Percentiles rank a stretch among this genome's conserved stretches.
These are phyloP conservation scores for Rhagoletis zephyria DNA, from an alignment of 1,140 invertebrate genomes.

Conservation along the genomic window DNA sequence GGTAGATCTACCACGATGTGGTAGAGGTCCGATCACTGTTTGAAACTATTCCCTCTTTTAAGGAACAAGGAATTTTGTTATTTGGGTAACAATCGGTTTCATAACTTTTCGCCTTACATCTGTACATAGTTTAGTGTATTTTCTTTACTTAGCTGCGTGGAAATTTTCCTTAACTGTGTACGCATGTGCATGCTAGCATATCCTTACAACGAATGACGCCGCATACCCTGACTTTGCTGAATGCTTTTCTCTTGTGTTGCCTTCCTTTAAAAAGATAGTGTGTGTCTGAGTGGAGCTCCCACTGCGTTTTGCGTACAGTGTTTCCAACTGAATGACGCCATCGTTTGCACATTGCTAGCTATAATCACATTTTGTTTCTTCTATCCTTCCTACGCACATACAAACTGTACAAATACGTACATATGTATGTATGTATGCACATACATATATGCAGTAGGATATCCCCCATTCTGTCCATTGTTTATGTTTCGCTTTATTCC, in stretches of 20 bases:
- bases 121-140: no score
- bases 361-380: conserved; percentile 34
- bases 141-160: neutral
- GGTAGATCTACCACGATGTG: no score
- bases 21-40: no score
- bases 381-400: neutral
- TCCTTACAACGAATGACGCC: neutral
- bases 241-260: neutral
- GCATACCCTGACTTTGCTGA: neutral
- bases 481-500: conserved; percentile 10
- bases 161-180: neutral
- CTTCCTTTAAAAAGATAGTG: neutral
- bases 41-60: no score
- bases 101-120: no score
- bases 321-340: conserved; percentile 45
- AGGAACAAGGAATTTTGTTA: no score
- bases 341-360: neutral
- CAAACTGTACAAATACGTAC: neutral
- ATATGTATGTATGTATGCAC: neutral
- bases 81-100: no score
- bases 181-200: neutral
- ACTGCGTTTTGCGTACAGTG: neutral
- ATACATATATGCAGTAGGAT: neutral
- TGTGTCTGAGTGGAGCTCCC: neutral
- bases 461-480: neutral